A percentile compares a stretch with the other conserved stretches of the same genome.
These are phyloP conservation scores for Ecdyonurus torrentis DNA, from an alignment of 2,888 invertebrate species.

Conservation along the genomic window DNA sequence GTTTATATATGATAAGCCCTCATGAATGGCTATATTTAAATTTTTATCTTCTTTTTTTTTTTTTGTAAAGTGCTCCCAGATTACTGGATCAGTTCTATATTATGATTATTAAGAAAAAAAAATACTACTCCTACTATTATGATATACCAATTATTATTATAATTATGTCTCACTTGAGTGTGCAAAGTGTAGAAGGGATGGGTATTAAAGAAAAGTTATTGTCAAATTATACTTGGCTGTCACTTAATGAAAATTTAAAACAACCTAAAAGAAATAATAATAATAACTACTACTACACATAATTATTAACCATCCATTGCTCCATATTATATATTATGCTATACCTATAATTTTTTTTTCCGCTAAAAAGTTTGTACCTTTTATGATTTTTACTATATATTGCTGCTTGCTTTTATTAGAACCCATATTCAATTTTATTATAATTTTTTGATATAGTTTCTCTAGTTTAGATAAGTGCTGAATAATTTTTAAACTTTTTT, in stretches of 20 bases:
- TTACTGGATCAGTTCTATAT: neutral
- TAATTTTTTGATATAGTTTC: neutral
- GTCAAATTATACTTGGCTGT: neutral
- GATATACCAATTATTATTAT: neutral
- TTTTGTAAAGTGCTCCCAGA: neutral
- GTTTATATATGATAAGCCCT: neutral
- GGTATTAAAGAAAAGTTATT: conserved; percentile 1
- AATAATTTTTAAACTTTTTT: too few species aligned
- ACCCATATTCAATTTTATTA: neutral
- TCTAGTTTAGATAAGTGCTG: neutral
- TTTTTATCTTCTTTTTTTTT: neutral
- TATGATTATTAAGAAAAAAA: neutral
- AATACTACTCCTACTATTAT: neutral
- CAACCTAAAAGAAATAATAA: neutral
- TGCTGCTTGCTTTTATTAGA: neutral
- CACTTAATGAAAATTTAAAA: neutral
- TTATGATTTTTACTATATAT: neutral
- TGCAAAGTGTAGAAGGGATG: conserved; percentile 3
- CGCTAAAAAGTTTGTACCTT: neutral
- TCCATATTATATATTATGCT: too few species aligned
- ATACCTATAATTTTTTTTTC: neutral
- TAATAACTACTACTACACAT: too few species aligned
- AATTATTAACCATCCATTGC: neutral
- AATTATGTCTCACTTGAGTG: conserved; percentile 1
- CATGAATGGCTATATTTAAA: neutral